phyloP scores from a whole-genome alignment of 2,888 invertebrate species.

The Brenthis hecate region DNA sequence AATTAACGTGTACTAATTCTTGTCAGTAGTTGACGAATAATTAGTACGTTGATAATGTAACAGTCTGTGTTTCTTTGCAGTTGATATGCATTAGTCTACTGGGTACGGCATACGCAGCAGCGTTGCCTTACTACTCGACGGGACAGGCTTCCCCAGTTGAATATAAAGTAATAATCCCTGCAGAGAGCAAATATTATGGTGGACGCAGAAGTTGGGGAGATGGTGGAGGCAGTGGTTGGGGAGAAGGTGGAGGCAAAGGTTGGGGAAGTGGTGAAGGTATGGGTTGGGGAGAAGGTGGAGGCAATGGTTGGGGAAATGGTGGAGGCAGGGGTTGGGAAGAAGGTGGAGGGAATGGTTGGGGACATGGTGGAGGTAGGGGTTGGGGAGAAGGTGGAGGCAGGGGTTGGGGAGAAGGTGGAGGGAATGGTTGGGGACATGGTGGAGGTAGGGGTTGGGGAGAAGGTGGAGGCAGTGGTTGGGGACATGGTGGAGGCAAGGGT shows the following conservation, averaged over 20 bases:
- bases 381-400: no score
- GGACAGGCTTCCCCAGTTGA: constrained; percentile 5
- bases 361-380: constrained; percentile 1
- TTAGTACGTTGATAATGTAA: neutral
- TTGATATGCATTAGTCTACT: constrained; percentile 51
- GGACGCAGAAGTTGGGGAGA: neutral
- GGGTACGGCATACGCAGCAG: constrained; percentile 54
- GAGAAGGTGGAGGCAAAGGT: constrained; percentile 24
- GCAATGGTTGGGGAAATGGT: constrained; percentile 23
- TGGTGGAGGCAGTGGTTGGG: constrained; percentile 7
- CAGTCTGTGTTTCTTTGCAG: constrained; percentile 46
- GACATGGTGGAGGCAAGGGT: no score
- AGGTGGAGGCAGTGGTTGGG: no score
- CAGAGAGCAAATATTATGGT: constrained; percentile 13
- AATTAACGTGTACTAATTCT: no score
- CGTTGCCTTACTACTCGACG: constrained; percentile 46
- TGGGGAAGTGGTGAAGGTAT: constrained; percentile 19
- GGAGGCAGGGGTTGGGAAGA: constrained; percentile 25
- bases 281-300: constrained; percentile 30
- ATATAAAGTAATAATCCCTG: constrained; percentile 16
- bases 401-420: no score
- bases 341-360: constrained; percentile 25
- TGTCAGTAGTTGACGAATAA: neutral
- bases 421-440: no score
- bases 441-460: no score